These are phyloP conservation scores for Macropodus opercularis DNA, from an alignment of 2,797 vertebrate species.

Conservation along the genomic window DNA sequence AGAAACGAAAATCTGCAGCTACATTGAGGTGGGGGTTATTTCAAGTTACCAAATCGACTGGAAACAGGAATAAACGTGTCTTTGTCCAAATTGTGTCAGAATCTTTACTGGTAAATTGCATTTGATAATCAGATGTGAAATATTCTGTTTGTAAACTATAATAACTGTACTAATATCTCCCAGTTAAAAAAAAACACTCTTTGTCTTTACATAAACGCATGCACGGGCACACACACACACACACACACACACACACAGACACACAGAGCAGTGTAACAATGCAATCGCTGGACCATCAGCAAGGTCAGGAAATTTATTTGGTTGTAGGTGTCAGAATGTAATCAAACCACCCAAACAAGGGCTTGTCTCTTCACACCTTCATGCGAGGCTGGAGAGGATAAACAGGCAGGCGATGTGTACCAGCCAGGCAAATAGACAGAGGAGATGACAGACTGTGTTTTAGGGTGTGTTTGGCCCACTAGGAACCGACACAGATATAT, in stretches of 20 bases:
- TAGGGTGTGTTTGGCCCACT: no score
- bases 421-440: slow-evolving; percentile 10
- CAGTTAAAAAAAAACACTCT: no score
- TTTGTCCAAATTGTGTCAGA: no score
- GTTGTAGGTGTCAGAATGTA: slow-evolving; percentile 89
- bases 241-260: not conserved
- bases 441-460: slow-evolving; percentile 11
- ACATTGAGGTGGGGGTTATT: no score
- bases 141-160: no score
- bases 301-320: slow-evolving; percentile 40
- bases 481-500: not conserved
- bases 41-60: no score
- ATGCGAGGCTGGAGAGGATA: slow-evolving; percentile 24
- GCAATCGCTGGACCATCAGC: slow-evolving; percentile 24
- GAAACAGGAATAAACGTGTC: no score
- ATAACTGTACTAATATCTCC: no score
- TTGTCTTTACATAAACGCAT: not conserved
- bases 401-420: not conserved
- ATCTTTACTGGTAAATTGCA: no score
- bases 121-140: no score
- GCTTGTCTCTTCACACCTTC: slow-evolving; percentile 44
- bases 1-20: no score
- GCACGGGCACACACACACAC: not conserved
- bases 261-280: slow-evolving; percentile 46
- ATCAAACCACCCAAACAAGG: slow-evolving; percentile 68